Evolutionary conservation across 2,113 vertebrate genomes (phyloP).

Genomic region (Brachypteracias leptosomus): DNA sequence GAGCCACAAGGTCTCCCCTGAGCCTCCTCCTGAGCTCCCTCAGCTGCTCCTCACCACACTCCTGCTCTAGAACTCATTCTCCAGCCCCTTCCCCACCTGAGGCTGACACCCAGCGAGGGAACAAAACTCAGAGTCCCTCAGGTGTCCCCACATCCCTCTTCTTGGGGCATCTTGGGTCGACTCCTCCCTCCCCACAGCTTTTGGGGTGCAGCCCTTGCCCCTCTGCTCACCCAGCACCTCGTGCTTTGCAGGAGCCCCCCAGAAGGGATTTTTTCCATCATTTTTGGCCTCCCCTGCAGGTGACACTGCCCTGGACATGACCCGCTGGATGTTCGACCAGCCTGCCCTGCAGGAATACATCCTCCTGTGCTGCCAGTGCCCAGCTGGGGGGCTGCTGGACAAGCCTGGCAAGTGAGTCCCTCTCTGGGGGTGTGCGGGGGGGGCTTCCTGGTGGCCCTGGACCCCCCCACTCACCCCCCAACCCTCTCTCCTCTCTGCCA

Average conservation of each 20-base stretch:
- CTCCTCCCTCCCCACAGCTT: neutral
- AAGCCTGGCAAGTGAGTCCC: conserved; percentile 96
- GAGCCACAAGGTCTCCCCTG: neutral
- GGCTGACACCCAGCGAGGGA: neutral
- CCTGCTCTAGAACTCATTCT: neutral
- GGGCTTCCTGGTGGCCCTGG: neutral
- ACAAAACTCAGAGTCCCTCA: neutral
- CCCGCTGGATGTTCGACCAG: conserved; percentile 95
- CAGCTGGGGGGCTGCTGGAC: conserved; percentile 89
- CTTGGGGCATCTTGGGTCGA: neutral
- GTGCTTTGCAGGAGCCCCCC: neutral
- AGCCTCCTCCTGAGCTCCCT: neutral
- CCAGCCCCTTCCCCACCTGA: neutral
- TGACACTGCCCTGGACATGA: conserved; percentile 84
- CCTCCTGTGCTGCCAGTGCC: conserved; percentile 96
- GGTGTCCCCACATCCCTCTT: no score
- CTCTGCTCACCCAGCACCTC: no score
- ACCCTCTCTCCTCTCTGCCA: neutral
- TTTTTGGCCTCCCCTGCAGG: conserved; percentile 68
- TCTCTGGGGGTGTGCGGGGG: no score
- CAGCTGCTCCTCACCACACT: neutral
- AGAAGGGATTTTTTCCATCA: neutral
- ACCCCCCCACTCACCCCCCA: neutral
- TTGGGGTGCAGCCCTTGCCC: no score
- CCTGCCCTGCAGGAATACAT: conserved; percentile 95